Percentiles rank a stretch among this genome's conserved stretches.
phyloP scores from a whole-genome alignment of 2,797 vertebrate genomes.

The Ceryle rudis region DNA sequence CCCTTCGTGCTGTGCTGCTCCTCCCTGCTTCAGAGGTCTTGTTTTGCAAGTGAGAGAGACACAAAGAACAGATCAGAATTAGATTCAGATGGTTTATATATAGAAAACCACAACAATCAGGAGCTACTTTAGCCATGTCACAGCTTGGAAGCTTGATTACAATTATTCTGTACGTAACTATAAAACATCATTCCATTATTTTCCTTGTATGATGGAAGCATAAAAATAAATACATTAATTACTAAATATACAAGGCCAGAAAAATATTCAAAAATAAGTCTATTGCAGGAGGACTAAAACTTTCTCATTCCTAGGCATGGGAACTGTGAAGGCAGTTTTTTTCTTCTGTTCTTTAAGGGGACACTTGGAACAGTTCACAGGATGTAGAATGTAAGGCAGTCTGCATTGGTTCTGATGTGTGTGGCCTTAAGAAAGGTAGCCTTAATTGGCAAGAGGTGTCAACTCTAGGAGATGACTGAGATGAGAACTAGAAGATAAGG shows the following conservation, averaged over 20 bases:
- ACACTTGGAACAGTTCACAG: not conserved
- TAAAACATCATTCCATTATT: not conserved
- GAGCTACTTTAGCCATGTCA: not conserved
- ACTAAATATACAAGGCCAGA: not conserved
- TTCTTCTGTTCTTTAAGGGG: not conserved
- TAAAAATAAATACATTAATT: not conserved
- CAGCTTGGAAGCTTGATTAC: constrained; percentile 13
- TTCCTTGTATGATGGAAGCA: not conserved
- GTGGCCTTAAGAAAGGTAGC: not conserved
- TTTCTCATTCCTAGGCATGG: not conserved
- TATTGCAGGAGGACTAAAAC: not conserved
- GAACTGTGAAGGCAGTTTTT: not conserved
- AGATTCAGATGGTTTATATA: constrained; percentile 10
- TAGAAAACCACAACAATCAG: not conserved
- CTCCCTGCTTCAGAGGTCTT: not conserved
- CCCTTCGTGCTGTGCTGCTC: not conserved
- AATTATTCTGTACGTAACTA: not conserved
- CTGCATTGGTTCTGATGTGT: not conserved
- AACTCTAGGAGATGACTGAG: not conserved
- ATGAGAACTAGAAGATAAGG: not conserved
- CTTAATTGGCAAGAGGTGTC: not conserved
- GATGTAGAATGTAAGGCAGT: not conserved
- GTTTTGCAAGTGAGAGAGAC: not conserved
- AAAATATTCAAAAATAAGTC: not conserved
- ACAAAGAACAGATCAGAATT: constrained; percentile 12